Conservation (phyloP, 2,797 vertebrate species). For the Pseudocheirus occidentalis region DNA sequence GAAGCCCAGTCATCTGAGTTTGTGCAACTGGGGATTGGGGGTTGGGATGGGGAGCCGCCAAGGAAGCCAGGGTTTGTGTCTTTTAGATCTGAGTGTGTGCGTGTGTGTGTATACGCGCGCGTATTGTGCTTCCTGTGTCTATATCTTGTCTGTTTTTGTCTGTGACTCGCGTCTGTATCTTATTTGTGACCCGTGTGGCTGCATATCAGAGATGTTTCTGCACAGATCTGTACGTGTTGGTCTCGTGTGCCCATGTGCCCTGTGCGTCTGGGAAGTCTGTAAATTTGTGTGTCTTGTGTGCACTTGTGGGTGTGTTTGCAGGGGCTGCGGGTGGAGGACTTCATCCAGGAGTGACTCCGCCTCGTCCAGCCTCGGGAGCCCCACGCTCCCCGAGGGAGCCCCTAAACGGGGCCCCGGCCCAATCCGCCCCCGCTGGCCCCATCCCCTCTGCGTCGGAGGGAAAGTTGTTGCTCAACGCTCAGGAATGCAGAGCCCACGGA, state of each 20-base stretch:
- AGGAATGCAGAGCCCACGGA: conserved; percentile 81
- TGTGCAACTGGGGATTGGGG: background rate
- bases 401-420: conserved; percentile 37
- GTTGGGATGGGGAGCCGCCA: background rate
- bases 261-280: background rate
- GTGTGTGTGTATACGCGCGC: background rate
- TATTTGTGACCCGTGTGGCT: background rate
- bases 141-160: background rate
- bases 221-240: conserved; percentile 11
- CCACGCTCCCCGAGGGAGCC: background rate
- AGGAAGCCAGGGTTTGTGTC: background rate
- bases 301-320: conserved; percentile 11
- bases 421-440: conserved; percentile 35
- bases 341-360: background rate
- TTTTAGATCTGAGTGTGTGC: background rate
- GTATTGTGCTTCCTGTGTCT: background rate
- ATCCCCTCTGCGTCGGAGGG: conserved; percentile 73
- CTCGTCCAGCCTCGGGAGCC: background rate
- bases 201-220: background rate
- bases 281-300: background rate
- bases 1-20: background rate
- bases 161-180: background rate
- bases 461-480: conserved; percentile 81
- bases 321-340: conserved; percentile 22
- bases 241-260: conserved; percentile 19